These are phyloP conservation scores for Trachurus trachurus DNA, from an alignment of 2,797 vertebrate genomes.

Conservation along the genomic window DNA sequence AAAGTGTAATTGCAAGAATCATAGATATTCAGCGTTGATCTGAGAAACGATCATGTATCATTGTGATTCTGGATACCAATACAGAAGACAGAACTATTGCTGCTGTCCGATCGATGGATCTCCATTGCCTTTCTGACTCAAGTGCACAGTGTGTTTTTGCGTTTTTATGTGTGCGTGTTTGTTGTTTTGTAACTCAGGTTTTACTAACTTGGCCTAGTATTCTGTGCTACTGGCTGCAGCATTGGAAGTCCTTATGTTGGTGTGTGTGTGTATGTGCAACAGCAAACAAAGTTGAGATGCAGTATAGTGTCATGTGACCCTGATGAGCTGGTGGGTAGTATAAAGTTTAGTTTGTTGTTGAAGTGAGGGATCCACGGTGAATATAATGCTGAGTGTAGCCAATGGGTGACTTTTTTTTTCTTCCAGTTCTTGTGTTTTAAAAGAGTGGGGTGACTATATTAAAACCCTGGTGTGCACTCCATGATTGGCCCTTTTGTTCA, in stretches of 20 bases:
- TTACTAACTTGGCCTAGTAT: slow-evolving; percentile 57
- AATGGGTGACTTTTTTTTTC: slow-evolving; percentile 14
- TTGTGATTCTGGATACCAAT: slow-evolving; percentile 5
- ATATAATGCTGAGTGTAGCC: slow-evolving; percentile 3
- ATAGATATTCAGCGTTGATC: not conserved
- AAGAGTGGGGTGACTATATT: slow-evolving; percentile 31
- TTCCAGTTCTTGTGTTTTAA: slow-evolving; percentile 2
- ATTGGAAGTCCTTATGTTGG: slow-evolving; percentile 26
- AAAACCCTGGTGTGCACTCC: slow-evolving; percentile 36
- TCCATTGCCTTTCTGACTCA: slow-evolving; percentile 43
- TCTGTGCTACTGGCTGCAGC: slow-evolving; percentile 32
- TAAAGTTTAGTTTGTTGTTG: slow-evolving; percentile 37
- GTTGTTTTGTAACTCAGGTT: slow-evolving; percentile 78
- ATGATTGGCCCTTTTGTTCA: slow-evolving; percentile 26
- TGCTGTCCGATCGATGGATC: slow-evolving; percentile 15
- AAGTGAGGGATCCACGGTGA: slow-evolving; percentile 7
- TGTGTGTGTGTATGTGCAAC: slow-evolving; percentile 35
- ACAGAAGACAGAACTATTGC: not conserved
- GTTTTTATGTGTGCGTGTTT: slow-evolving; percentile 29
- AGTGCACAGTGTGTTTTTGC: slow-evolving; percentile 39
- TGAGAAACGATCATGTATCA: not conserved
- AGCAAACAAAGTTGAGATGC: slow-evolving; percentile 34
- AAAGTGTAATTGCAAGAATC: not conserved
- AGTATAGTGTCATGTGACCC: slow-evolving; percentile 34
- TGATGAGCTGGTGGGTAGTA: not conserved